phyloP scores from a whole-genome alignment of 1,140 invertebrate species.

The Saccostrea cuccullata region DNA sequence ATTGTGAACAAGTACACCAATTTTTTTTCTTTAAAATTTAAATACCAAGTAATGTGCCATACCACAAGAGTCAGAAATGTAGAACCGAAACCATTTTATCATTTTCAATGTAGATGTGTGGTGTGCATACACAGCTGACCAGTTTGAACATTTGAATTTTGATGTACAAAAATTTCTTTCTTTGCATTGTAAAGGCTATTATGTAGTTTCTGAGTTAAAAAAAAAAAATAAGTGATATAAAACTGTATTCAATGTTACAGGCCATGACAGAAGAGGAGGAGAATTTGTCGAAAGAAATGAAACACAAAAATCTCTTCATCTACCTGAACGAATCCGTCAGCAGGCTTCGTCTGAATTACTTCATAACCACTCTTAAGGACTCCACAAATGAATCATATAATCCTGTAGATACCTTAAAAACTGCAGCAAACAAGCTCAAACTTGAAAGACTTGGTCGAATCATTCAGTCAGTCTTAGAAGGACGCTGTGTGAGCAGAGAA shows the following conservation, averaged over 20 bases:
- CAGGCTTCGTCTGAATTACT: slow-evolving; percentile 51
- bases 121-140: no score
- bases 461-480: slow-evolving; percentile 37
- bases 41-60: no score
- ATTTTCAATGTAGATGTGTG: no score
- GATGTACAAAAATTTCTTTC: no score
- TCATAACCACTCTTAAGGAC: slow-evolving; percentile 49
- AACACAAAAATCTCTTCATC: slow-evolving; percentile 37
- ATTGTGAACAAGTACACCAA: no score
- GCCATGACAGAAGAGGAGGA: slow-evolving; percentile 21
- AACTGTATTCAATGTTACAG: not conserved
- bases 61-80: no score
- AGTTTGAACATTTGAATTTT: no score
- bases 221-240: no score
- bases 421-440: slow-evolving; percentile 39
- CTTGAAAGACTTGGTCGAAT: slow-evolving; percentile 49
- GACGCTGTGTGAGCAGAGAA: slow-evolving; percentile 43
- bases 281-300: not conserved
- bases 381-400: slow-evolving; percentile 20
- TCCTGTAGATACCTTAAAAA: slow-evolving; percentile 43
- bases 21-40: no score
- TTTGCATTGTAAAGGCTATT: no score
- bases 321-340: slow-evolving; percentile 57
- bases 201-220: no score
- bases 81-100: no score